Conservation (phyloP, 1,140 invertebrate genomes). For the Lasioglossum albipes region DNA sequence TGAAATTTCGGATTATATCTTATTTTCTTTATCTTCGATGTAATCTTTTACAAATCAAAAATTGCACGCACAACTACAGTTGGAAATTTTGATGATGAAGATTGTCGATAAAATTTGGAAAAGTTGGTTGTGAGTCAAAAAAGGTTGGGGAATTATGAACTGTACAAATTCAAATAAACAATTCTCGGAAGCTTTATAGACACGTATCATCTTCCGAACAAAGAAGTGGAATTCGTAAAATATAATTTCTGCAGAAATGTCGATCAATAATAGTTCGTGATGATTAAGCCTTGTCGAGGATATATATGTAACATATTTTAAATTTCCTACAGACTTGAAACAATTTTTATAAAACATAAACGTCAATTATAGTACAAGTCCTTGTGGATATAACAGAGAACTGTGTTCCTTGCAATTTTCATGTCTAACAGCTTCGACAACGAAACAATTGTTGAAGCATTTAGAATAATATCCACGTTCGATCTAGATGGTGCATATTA, state of each 20-base stretch:
- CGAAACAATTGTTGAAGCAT: neutral
- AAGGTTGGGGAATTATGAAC: no score
- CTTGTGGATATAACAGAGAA: slow-evolving; percentile 24
- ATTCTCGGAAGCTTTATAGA: neutral
- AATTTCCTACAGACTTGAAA: neutral
- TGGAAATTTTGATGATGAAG: no score
- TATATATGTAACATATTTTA: slow-evolving; percentile 4
- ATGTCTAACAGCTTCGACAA: neutral
- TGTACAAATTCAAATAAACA: neutral
- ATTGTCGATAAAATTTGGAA: no score
- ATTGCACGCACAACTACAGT: no score
- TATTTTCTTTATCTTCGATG: no score
- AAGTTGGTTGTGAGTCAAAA: no score
- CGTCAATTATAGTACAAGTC: slow-evolving; percentile 19
- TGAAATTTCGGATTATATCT: no score
- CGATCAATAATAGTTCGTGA: neutral
- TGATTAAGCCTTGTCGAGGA: neutral
- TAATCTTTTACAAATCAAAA: no score
- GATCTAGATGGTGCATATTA: neutral
- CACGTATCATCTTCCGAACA: neutral
- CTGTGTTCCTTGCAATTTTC: slow-evolving; percentile 20
- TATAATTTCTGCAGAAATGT: slow-evolving; percentile 14
- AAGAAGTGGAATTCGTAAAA: neutral
- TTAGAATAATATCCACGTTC: neutral
- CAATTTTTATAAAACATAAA: neutral